These are phyloP conservation scores for Chirona hameri DNA, from an alignment of 2,888 invertebrate genomes.

Conservation along the genomic window DNA sequence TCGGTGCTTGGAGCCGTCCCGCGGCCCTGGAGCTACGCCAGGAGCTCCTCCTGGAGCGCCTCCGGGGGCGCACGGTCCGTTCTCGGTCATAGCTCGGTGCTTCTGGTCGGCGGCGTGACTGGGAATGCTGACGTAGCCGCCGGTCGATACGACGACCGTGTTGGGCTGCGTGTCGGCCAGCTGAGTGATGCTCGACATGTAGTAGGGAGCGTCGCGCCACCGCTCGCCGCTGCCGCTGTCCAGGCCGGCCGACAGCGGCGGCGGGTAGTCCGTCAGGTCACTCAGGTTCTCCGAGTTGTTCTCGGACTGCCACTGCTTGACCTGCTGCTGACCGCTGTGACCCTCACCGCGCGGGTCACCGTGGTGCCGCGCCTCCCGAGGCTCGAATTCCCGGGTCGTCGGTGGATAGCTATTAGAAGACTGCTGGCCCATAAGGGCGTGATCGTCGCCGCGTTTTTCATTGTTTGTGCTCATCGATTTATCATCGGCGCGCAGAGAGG, in stretches of 20 bases:
- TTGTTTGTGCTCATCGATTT: slow-evolving; percentile 6
- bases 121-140: slow-evolving; percentile 32
- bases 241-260: neutral
- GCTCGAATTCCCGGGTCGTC: neutral
- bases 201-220: neutral
- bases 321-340: no score
- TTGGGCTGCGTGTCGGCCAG: slow-evolving; percentile 30
- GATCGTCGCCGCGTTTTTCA: slow-evolving; percentile 9
- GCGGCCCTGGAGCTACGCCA: neutral
- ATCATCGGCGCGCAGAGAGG: neutral
- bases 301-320: neutral
- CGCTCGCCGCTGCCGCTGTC: neutral
- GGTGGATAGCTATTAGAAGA: neutral
- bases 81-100: slow-evolving; percentile 33
- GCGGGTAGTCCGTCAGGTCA: neutral
- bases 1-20: neutral
- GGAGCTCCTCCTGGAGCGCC: neutral
- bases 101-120: slow-evolving; percentile 33
- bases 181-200: slow-evolving; percentile 23
- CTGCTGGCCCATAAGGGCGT: neutral
- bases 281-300: no score
- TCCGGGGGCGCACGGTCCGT: slow-evolving; percentile 31
- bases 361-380: no score
- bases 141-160: slow-evolving; percentile 31
- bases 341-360: no score